Evolutionary conservation across 2,888 invertebrate genomes (phyloP).

Genomic region (Phalangium opilio): DNA sequence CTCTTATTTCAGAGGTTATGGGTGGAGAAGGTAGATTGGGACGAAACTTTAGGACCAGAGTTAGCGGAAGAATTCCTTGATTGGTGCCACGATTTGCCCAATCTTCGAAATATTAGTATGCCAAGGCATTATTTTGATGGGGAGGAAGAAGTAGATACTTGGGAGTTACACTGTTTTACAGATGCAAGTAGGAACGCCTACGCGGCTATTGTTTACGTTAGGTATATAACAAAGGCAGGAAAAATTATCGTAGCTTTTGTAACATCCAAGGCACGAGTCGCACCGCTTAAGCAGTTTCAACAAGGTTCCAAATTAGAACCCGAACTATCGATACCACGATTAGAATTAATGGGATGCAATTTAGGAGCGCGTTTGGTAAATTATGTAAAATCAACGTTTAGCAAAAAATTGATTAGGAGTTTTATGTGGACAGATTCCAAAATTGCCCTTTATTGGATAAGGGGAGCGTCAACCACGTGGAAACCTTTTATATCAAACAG

Average conservation of each 20-base stretch:
- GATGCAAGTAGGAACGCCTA: constrained; percentile 21
- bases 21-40: constrained; percentile 19
- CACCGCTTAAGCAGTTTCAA: constrained; percentile 15
- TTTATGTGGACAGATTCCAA: constrained; percentile 18
- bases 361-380: constrained; percentile 1
- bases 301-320: no score
- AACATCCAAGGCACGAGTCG: constrained; percentile 10
- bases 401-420: no score
- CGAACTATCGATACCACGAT: constrained; percentile 17
- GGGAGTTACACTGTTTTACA: constrained; percentile 15
- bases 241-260: constrained; percentile 10
- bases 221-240: constrained; percentile 1
- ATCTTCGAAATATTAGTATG: constrained; percentile 2
- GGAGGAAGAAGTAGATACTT: neutral
- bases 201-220: constrained; percentile 17
- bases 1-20: constrained; percentile 22
- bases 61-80: constrained; percentile 1
- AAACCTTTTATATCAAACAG: constrained; percentile 22
- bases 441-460: constrained; percentile 20
- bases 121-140: constrained; percentile 3
- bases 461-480: constrained; percentile 10
- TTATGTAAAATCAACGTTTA: neutral
- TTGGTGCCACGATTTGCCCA: neutral
- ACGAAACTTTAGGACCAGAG: constrained; percentile 15
- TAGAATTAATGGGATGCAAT: constrained; percentile 19